Base-by-base conservation (phyloP, 2,797 vertebrate genomes). In the Sebastes nivosus region DNA sequence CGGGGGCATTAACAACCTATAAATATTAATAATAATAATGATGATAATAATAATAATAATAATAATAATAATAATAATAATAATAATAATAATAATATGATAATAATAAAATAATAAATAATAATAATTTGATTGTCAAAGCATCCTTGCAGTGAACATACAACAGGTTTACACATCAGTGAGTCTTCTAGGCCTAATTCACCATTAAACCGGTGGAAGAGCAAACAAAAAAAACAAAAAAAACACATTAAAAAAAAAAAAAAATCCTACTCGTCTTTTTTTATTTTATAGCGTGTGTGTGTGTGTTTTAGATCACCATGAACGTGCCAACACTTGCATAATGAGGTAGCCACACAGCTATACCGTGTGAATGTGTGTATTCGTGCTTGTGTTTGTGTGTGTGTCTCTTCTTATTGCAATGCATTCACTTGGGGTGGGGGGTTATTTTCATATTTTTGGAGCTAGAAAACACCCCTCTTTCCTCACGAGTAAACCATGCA, bases 291-390 rank as follows among this genome's bases (percentile, higher is more conserved):
- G 18, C 22, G 36, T 38, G 36, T 38, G 54, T 59, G 67, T 52
- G 65, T 73, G 67, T 60, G n/a, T 67, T 77, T 69, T 12, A 80
- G 91, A 85, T 93, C 92, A 94, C 88, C 83, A 93, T 80, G 90
- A 92, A 91, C 84, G 88, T 94, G 95, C 83, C 92, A 93, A 93
- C 92, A 94, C 92, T 94, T 93, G 86, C 93, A 94, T 92, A 93
- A 96, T 97, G 97, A 97, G 97, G 97, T 97, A 97, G 97, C 96
- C 95, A 94, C 95, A 94, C 94, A 92, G 89, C 92, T 88, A 88
- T 30, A 90, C 87, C 84, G 93, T 90, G 90, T 89, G 87, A 80
- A 81, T 89, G 89, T 72, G 88, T 89, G 88, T 83, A 55, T 78
- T 69, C 87, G 84, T 92, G 91, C 78, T 70, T 70, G 90, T 78